Evolutionary conservation across 2,888 invertebrate genomes (phyloP), one percentile per base, ranked within the genome.

Genomic region (Tiphia femorata): DNA sequence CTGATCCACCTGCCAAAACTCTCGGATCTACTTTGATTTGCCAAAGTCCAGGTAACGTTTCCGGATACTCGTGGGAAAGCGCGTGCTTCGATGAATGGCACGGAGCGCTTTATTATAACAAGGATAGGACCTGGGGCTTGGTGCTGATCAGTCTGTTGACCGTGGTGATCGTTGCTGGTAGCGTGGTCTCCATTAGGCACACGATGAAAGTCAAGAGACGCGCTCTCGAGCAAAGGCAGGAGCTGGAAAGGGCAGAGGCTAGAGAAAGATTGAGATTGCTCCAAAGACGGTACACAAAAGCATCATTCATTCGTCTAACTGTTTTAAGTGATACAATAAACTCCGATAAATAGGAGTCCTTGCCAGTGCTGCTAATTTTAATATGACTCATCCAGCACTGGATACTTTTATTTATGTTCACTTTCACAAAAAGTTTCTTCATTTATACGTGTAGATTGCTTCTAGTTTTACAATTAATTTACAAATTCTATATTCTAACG

Each of bases 71-170:
- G 1, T 93, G 93, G 93, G 84, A 89, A 58, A 84, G 84, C 58
- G 91, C 91, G 1, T 93, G 93, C 72, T 86, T 86, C 64, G 84
- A 84, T 35, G 83, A 81, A 12, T 92, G 92, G 92, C 85, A 87
- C 27, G 42, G 12, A 6, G n/a, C 62, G 0, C 1, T 48, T 10
- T 51, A 55, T 16, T 44, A 59, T n/a, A 64, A 46, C 23, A 70
- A 62, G 43, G 67, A 74, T 43, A 58, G 56, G 49, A 75, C 77
- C 3, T 77, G 78, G 73, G 78, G 77, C 6, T 57, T 83, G 5
- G 58, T 78, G 2, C 61, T 82, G 47, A 64, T 82, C 37, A 54
- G 66, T 10, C 30, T 79, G 16, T 55, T 83, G 2, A 60, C 76
- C n/a, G 80, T 89, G 67, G 76, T 87, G 2, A 70, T 89, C 10